phyloP scores from a whole-genome alignment of 2,113 vertebrate genomes.

The Hipposideros armiger region DNA sequence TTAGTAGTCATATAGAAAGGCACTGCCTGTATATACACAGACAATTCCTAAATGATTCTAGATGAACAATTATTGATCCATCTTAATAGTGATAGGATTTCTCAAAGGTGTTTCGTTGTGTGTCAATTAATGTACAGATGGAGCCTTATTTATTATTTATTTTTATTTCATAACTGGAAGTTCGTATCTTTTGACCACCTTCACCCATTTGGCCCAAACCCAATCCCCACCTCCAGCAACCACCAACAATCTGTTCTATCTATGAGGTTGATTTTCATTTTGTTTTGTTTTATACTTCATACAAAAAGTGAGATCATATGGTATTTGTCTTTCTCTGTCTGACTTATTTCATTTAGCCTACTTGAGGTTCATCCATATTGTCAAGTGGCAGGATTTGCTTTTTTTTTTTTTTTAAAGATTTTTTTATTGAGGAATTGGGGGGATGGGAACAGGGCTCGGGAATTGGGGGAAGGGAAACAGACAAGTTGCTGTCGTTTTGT shows the following conservation, averaged over 20 bases:
- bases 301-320: not conserved
- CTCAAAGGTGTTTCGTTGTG: not conserved
- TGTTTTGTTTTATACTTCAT: not conserved
- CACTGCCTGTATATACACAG: not conserved
- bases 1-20: not conserved
- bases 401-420: not conserved
- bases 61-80: not conserved
- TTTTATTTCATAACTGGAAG: not conserved
- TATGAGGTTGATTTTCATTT: too few relatives aligned
- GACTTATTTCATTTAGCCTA: not conserved
- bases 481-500: too few relatives aligned
- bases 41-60: not conserved
- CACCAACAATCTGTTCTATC: not conserved
- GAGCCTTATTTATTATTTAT: not conserved
- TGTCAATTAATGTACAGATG: conserved; percentile 13
- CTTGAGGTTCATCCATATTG: not conserved
- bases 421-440: too few relatives aligned
- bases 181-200: not conserved
- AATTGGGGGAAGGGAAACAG: too few relatives aligned
- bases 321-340: not conserved
- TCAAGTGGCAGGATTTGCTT: not conserved
- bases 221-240: not conserved
- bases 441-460: too few relatives aligned
- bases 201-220: not conserved
- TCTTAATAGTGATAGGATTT: conserved; percentile 2